A percentile compares a stretch with the other conserved stretches of the same genome.
phyloP scores from a whole-genome alignment of 1,140 invertebrate species.

The Bombus pyrosoma region DNA sequence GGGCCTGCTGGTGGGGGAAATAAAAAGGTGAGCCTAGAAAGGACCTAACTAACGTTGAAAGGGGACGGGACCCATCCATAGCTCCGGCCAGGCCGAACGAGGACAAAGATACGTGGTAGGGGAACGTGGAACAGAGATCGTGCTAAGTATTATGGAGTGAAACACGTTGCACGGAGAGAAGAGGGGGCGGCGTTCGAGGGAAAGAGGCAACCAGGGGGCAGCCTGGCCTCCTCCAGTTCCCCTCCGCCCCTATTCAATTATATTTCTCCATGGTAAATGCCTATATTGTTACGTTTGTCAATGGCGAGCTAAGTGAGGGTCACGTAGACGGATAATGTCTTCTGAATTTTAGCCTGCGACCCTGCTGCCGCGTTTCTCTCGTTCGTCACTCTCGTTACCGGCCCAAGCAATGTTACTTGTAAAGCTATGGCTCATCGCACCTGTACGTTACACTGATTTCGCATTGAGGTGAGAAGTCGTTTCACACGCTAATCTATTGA shows the following conservation, averaged over 20 bases:
- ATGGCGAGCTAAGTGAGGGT: slow-evolving; percentile 81
- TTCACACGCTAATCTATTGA: slow-evolving; percentile 28
- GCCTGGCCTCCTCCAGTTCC: slow-evolving; percentile 58
- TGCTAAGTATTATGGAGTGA: slow-evolving; percentile 27
- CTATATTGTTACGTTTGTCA: slow-evolving; percentile 83
- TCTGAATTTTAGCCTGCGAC: slow-evolving; percentile 65
- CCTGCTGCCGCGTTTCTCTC: slow-evolving; percentile 29
- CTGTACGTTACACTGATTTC: slow-evolving; percentile 46
- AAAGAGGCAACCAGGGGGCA: slow-evolving; percentile 37
- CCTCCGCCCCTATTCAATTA: slow-evolving; percentile 79
- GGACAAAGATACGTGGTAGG: slow-evolving; percentile 40
- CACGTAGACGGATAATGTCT: slow-evolving; percentile 73
- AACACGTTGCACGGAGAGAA: slow-evolving; percentile 7
- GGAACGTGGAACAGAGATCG: slow-evolving; percentile 23
- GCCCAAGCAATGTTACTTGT: not conserved
- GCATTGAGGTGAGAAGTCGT: slow-evolving; percentile 13
- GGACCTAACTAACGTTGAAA: slow-evolving; percentile 76
- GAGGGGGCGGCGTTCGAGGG: slow-evolving; percentile 10
- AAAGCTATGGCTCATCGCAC: slow-evolving; percentile 24
- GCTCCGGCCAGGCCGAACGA: slow-evolving; percentile 49
- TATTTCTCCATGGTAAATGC: slow-evolving; percentile 82
- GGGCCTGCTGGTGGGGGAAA: slow-evolving; percentile 67
- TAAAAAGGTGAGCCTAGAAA: slow-evolving; percentile 81
- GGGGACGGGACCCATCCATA: slow-evolving; percentile 70
- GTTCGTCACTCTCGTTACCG: not conserved